These are phyloP conservation scores for Eupithecia abbreviata DNA, from an alignment of 2,888 invertebrate genomes.

Conservation along the genomic window DNA sequence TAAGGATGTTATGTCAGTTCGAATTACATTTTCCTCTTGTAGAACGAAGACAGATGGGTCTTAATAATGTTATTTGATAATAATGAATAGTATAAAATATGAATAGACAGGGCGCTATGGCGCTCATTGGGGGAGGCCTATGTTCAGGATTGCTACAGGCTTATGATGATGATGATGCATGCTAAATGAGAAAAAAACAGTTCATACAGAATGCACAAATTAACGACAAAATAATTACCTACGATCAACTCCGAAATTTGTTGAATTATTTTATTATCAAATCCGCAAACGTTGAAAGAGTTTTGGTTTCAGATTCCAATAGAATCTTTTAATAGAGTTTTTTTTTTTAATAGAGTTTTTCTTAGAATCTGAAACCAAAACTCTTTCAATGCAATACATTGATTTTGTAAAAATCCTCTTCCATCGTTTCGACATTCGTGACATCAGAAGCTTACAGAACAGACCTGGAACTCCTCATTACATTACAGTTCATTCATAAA, in stretches of 20 bases:
- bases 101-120: too few relatives aligned
- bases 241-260: neutral
- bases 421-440: neutral
- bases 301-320: too few relatives aligned
- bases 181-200: neutral
- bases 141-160: too few relatives aligned
- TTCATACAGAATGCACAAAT: neutral
- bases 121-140: too few relatives aligned
- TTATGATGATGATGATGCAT: too few relatives aligned
- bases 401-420: neutral
- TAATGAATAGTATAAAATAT: too few relatives aligned
- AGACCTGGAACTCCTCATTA: conserved; percentile 22
- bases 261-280: neutral
- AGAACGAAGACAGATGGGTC: neutral
- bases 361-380: neutral
- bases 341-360: too few relatives aligned
- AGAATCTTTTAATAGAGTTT: too few relatives aligned
- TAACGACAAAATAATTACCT: neutral
- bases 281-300: too few relatives aligned
- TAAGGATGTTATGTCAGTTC: neutral
- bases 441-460: conserved; percentile 3
- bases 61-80: too few relatives aligned
- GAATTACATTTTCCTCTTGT: neutral
- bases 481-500: conserved; percentile 40
- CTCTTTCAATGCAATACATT: neutral